phyloP scores from a whole-genome alignment of 1,140 invertebrate species.

The Eupristina koningsbergeri region DNA sequence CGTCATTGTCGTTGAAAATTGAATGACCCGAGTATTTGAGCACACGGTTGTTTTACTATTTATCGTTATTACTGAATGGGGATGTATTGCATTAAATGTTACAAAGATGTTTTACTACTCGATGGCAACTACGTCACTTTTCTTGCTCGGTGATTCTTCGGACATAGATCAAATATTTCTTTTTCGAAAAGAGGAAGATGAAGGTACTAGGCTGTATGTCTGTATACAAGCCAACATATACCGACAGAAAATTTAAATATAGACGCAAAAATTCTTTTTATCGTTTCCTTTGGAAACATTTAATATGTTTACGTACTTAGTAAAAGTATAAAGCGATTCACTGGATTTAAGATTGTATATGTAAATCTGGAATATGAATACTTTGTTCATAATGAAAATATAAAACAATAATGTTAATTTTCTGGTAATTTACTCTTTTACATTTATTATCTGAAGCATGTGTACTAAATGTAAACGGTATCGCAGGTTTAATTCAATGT shows the following conservation, averaged over 20 bases:
- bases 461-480: too few species aligned
- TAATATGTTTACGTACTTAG: neutral
- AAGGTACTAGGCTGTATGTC: neutral
- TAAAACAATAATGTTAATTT: neutral
- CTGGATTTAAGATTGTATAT: neutral
- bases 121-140: neutral
- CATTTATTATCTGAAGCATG: too few species aligned
- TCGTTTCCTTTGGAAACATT: neutral
- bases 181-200: neutral
- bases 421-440: neutral
- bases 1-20: slow-evolving; percentile 4
- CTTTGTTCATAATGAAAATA: neutral
- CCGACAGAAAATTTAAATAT: neutral
- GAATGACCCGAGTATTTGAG: neutral
- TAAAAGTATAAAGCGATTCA: neutral
- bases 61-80: neutral
- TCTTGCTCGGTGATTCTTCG: neutral
- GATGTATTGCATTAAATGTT: neutral
- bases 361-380: neutral
- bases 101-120: neutral
- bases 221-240: neutral
- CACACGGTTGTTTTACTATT: neutral
- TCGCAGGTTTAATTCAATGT: too few species aligned
- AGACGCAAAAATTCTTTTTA: neutral
- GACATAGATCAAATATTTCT: neutral